These are phyloP conservation scores for Oophaga sylvatica DNA, from an alignment of 2,797 vertebrate genomes.

Conservation along the genomic window DNA sequence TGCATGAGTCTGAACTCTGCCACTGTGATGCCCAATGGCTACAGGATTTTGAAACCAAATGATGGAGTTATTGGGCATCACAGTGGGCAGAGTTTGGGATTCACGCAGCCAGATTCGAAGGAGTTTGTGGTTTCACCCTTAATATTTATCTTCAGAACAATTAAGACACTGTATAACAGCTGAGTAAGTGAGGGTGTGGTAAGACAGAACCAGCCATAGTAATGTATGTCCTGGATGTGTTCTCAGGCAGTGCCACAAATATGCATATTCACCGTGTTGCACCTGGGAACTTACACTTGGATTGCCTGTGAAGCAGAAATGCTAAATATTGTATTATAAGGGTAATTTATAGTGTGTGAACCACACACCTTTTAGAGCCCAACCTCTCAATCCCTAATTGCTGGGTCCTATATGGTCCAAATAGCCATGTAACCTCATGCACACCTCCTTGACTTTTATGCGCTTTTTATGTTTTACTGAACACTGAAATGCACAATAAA, in stretches of 20 bases:
- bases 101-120: no score
- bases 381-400: background rate
- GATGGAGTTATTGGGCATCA: background rate
- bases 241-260: no score
- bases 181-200: background rate
- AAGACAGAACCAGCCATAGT: background rate
- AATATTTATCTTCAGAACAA: background rate
- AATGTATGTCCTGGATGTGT: background rate
- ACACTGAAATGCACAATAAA: background rate
- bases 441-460: slow-evolving; percentile 1
- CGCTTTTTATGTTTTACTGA: slow-evolving; percentile 4
- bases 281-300: background rate
- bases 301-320: background rate
- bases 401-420: background rate
- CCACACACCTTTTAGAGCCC: background rate
- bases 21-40: no score
- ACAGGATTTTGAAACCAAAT: background rate
- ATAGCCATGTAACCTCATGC: background rate
- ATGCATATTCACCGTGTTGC: no score
- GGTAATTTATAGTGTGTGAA: background rate
- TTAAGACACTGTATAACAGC: background rate
- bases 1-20: no score
- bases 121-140: background rate
- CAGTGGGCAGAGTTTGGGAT: background rate
- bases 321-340: background rate